Evolutionary conservation across 2,113 vertebrate genomes (phyloP).

Genomic region (Chlamydotis undulata): DNA sequence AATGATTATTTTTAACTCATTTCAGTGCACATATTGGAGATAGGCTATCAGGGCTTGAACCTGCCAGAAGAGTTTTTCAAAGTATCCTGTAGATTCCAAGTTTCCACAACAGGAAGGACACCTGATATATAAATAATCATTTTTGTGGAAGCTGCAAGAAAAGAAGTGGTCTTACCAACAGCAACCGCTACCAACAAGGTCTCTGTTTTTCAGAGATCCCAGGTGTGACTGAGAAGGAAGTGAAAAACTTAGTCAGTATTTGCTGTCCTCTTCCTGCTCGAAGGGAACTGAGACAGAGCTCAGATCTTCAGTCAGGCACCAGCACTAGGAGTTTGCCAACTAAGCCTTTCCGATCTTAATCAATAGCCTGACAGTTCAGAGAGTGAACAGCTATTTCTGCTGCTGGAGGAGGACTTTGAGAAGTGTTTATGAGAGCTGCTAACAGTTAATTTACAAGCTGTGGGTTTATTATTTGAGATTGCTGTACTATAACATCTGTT

Average conservation of each 20-base stretch:
- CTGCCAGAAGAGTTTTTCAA: neutral
- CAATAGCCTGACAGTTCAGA: neutral
- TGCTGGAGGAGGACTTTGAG: neutral
- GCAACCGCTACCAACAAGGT: neutral
- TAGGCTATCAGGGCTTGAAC: neutral
- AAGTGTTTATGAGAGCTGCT: constrained; percentile 19
- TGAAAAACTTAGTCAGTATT: neutral
- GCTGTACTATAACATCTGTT: neutral
- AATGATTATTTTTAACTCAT: neutral
- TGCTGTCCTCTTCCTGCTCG: neutral
- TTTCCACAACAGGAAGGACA: neutral
- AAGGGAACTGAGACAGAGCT: neutral
- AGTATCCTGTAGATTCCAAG: neutral
- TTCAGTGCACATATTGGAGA: neutral
- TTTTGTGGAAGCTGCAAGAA: neutral
- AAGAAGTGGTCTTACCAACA: neutral
- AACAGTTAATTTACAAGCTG: constrained; percentile 13
- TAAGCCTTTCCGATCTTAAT: constrained; percentile 2
- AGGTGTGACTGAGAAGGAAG: neutral
- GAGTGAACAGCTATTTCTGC: neutral
- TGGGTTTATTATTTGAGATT: neutral
- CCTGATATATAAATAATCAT: neutral
- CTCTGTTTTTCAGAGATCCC: neutral
- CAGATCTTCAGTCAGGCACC: neutral
- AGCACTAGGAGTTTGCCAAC: neutral